These are phyloP conservation scores for Spodoptera frugiperda DNA, from an alignment of 1,140 invertebrate species.

Conservation along the genomic window DNA sequence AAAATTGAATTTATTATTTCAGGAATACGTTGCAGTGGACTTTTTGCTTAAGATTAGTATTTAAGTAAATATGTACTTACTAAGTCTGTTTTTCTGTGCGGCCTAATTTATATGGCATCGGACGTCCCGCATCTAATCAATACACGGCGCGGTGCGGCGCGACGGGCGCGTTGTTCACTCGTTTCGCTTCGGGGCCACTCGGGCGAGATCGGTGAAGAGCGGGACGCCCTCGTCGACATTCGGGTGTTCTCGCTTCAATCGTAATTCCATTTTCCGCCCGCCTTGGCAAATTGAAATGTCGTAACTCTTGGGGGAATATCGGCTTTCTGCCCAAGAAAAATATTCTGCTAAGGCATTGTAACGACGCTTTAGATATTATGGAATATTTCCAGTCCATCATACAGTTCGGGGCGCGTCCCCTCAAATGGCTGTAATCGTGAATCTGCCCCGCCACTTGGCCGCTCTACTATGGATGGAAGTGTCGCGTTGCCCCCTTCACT, in stretches of 20 bases:
- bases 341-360: constrained; percentile 83
- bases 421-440: constrained; percentile 74
- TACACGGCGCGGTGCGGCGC: constrained; percentile 79
- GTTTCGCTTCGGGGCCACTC: constrained; percentile 66
- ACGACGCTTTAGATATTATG: constrained; percentile 80
- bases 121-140: constrained; percentile 87
- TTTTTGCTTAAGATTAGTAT: constrained; percentile 14
- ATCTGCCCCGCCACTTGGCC: constrained; percentile 69
- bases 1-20: neutral
- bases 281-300: constrained; percentile 87
- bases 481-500: constrained; percentile 58
- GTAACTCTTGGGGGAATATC: constrained; percentile 86
- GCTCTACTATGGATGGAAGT: constrained; percentile 59
- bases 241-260: constrained; percentile 84
- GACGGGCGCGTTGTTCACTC: constrained; percentile 68
- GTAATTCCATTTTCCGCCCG: constrained; percentile 87
- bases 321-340: constrained; percentile 85
- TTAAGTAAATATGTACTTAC: constrained; percentile 57
- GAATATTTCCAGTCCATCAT: constrained; percentile 83
- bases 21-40: too few species aligned
- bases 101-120: constrained; percentile 86
- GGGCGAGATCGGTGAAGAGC: constrained; percentile 63
- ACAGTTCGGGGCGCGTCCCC: constrained; percentile 69
- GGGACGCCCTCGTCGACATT: constrained; percentile 69
- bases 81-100: constrained; percentile 82